Percentiles rank a stretch among this genome's conserved stretches.
Conservation (phyloP, 2,797 vertebrate genomes). For the Limosa lapponica region DNA sequence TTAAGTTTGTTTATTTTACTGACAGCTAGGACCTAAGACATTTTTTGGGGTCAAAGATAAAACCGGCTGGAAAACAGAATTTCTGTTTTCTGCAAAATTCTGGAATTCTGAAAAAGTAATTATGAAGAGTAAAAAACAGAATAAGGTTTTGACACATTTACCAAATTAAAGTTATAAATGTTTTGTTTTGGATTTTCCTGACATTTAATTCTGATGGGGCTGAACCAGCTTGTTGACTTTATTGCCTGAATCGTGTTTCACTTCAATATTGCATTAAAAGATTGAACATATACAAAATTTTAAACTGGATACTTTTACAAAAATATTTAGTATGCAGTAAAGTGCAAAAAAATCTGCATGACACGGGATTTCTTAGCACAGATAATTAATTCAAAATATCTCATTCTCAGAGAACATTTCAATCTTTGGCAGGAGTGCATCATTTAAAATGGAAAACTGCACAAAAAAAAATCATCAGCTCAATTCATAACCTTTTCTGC, state of each 20-base stretch:
- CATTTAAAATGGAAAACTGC: neutral
- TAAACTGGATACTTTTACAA: neutral
- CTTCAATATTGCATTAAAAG: neutral
- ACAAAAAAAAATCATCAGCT: neutral
- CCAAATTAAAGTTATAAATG: neutral
- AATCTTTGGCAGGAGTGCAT: neutral
- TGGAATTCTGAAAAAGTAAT: neutral
- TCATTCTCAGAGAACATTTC: slow-evolving; percentile 10
- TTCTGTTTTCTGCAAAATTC: neutral
- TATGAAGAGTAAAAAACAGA: neutral
- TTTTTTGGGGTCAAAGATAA: neutral
- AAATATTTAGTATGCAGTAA: neutral
- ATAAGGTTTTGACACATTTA: neutral
- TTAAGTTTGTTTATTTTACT: neutral
- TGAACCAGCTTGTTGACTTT: neutral
- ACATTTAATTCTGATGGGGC: neutral
- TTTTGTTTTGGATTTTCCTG: neutral
- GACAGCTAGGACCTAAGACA: neutral
- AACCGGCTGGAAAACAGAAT: neutral
- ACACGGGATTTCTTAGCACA: neutral
- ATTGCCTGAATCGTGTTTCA: neutral
- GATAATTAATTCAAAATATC: neutral
- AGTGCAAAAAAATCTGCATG: neutral
- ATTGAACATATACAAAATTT: neutral
- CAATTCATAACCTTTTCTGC: neutral